Evolutionary conservation across 1,140 invertebrate genomes (phyloP), one percentile per base, ranked within the genome.

Genomic region (Samia ricini): DNA sequence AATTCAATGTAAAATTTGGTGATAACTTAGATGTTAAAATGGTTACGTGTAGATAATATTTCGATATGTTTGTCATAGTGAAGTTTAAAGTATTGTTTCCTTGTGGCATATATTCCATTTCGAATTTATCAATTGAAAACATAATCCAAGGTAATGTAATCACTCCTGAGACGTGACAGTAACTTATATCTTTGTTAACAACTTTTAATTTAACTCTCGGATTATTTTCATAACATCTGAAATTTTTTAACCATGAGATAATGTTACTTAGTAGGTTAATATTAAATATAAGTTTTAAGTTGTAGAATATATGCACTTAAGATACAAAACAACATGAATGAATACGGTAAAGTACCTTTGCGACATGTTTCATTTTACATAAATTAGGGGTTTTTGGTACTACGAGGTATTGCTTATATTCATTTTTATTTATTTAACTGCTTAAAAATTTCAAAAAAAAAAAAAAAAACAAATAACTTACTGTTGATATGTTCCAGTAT

Each of bases 41-140:
- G n/a, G 81, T 80, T 0, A 88, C 64, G 29, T 74, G 63, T 56
- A 88, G 74, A 52, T 64, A 74, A 72, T 82, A 81, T 65, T 88
- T 89, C 4, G 85, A 89, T 24, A 89, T 52, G 60, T 89, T 89
- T 21, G 63, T 82, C 71, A 88, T 83, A 10, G 75, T 79, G 59
- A 89, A 89, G n/a, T 82, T 59, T 29, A 87, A 71, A n/a, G 5
- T 59, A 65, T 86, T 86, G 20, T 60, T 65, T 21, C 49, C 50
- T 58, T 74, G 76, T 36, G 60, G 42, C 20, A 63, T 50, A 61
- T 69, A 88, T 49, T 78, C 68, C 23, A 89, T 71, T 75, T 88
- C 81, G 73, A 88, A 89, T 60, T 81, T 80, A 50, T 89, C 72
- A 49, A 73, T 59, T 7, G 87, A 89, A 69, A 89, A 82, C 58